These are phyloP conservation scores for Trochalopteron elliotii DNA, from an alignment of 2,113 vertebrate genomes.

Conservation along the genomic window DNA sequence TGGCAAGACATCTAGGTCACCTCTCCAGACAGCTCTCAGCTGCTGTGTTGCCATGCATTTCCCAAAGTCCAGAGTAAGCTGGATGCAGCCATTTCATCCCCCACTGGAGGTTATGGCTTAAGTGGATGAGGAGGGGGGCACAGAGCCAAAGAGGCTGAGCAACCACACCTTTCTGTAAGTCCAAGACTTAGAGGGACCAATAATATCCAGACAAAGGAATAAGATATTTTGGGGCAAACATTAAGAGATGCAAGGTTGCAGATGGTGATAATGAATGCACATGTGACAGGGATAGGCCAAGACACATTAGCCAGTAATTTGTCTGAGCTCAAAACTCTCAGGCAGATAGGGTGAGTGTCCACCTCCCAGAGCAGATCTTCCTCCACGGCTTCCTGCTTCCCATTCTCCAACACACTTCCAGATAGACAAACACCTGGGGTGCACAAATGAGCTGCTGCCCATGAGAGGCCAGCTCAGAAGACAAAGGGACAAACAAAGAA, in stretches of 20 bases:
- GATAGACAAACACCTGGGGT: not conserved
- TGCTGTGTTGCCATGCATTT: not conserved
- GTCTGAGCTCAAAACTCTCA: not conserved
- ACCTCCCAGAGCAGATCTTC: not conserved
- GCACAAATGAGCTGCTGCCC: rapidly evolving
- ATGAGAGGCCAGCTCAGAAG: not conserved
- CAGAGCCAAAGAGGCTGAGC: not conserved
- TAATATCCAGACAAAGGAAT: not conserved
- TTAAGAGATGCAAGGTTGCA: not conserved
- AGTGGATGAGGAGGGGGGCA: too few relatives aligned
- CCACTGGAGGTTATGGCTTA: not conserved
- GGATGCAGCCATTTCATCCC: not conserved
- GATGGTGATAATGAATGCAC: not conserved
- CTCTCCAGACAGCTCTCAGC: not conserved
- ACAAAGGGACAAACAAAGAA: not conserved
- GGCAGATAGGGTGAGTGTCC: not conserved
- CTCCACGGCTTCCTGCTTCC: not conserved
- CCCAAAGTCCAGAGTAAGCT: not conserved
- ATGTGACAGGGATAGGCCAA: not conserved
- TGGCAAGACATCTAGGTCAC: not conserved
- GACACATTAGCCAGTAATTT: not conserved
- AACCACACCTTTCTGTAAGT: not conserved
- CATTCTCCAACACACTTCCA: not conserved
- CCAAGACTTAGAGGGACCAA: not conserved
- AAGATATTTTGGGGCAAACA: not conserved